Evolutionary conservation across 1,140 invertebrate genomes (phyloP).

Genomic region (Leguminivora glycinivorella): DNA sequence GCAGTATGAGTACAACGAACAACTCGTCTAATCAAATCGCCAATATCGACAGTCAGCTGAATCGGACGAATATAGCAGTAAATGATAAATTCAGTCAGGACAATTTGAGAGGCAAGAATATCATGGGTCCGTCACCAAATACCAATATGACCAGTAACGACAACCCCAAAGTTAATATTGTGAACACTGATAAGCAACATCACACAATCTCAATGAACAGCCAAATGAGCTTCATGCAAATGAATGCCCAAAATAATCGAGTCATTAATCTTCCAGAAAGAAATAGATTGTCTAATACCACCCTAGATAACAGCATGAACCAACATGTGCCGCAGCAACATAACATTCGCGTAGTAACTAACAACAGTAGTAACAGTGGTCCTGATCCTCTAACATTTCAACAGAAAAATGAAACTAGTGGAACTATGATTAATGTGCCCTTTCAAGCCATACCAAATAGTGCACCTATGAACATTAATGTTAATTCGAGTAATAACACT

Average conservation of each 20-base stretch:
- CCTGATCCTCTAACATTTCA: conserved; percentile 63
- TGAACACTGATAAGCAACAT: conserved; percentile 65
- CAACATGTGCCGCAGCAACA: conserved; percentile 71
- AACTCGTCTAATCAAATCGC: conserved; percentile 53
- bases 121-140: conserved; percentile 57
- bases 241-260: conserved; percentile 72
- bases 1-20: conserved; percentile 54
- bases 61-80: conserved; percentile 55
- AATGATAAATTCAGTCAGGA: conserved; percentile 69
- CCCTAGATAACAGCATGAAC: conserved; percentile 61
- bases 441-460: conserved; percentile 75
- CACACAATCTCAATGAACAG: conserved; percentile 70
- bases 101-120: conserved; percentile 62
- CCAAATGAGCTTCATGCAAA: conserved; percentile 74
- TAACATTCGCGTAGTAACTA: conserved; percentile 72
- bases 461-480: conserved; percentile 75
- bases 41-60: conserved; percentile 63
- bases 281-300: conserved; percentile 62
- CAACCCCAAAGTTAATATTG: conserved; percentile 69
- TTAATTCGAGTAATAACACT: conserved; percentile 74
- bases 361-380: conserved; percentile 62
- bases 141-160: conserved; percentile 59
- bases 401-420: conserved; percentile 62
- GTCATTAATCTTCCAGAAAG: conserved; percentile 74
- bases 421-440: conserved; percentile 73